Percentiles rank a stretch among this genome's conserved stretches.
phyloP scores from a whole-genome alignment of 2,113 vertebrate species.

The Grammatotria lemairii region DNA sequence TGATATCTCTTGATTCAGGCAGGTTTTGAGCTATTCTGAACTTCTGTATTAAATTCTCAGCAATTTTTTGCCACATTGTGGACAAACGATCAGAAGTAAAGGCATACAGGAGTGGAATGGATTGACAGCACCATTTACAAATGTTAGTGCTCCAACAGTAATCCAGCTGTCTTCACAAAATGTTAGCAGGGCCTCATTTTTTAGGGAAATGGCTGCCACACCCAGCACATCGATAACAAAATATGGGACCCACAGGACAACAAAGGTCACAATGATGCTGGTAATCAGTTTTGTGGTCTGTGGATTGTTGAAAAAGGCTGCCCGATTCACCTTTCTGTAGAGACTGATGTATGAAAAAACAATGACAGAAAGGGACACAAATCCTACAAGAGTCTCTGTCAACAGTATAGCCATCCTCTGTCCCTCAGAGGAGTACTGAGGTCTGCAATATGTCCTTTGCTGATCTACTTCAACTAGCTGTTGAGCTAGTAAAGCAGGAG shows the following conservation, averaged over 20 bases:
- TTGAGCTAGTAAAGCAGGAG: not conserved
- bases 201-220: not conserved
- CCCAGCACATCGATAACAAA: not conserved
- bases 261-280: not conserved
- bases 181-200: not conserved
- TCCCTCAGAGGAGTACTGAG: not conserved
- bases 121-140: slow-evolving; percentile 8
- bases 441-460: too few relatives aligned
- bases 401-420: not conserved
- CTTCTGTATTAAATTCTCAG: not conserved
- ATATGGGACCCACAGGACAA: fast-evolving
- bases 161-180: not conserved
- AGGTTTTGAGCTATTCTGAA: not conserved
- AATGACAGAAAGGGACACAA: fast-evolving
- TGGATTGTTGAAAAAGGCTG: not conserved
- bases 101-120: not conserved
- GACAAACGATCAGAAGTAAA: not conserved
- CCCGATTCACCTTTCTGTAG: not conserved
- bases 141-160: not conserved
- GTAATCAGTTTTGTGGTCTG: not conserved
- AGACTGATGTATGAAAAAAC: not conserved
- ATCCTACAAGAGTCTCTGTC: fast-evolving
- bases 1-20: not conserved
- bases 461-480: too few relatives aligned
- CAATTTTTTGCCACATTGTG: not conserved